Evolutionary conservation across 2,113 vertebrate genomes (phyloP), one percentile per base, ranked within the genome.

Genomic region (Bubo bubo): DNA sequence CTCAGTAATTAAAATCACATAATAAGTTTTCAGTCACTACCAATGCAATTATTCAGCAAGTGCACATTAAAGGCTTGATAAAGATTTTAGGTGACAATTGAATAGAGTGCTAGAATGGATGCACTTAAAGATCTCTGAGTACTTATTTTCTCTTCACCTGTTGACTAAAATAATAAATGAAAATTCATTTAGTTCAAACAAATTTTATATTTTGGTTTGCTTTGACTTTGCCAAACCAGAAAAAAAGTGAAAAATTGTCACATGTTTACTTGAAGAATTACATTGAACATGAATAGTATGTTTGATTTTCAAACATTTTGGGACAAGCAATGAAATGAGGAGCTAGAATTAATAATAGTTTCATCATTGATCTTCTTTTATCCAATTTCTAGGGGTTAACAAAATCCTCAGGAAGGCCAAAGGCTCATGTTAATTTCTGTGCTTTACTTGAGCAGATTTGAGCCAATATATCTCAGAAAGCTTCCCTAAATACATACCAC

Each of bases 1-100:
- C 34, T 79, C 64, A 41, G 85, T 93, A 95, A 94, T 97, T 88
- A 96, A 96, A 97, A 94, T 81, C 85, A 92, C 88, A 66, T 97
- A 93, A 43, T 88, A 94, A 88, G 90, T 85, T 91, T 94, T 94
- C 72, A 92, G 76, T 86, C 64, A 93, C 75, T 75, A 93, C 72
- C 75, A 79, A 58, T 84, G 66, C 75, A 93, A 92, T 96, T 94
- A 92, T 72, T 95, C 82, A 95, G 56, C 75, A 92, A 94, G 19
- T 86, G 49, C 55, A 88, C 72, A 81, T 86, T 96, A 92, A 92
- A 88, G 53, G 59, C 50, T 73, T 94, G 89, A 79, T 91, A 90
- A 97, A 96, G n/a, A 93, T 94, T 93, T 95, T 50, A 92, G 73
- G 91, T 91, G 62, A 43, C 77, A 70, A 49, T 35, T 76, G 62